Evolutionary conservation across 35 echinoderm and acorn worm species (phyloP).

Genomic region (Apostichopus japonicus): DNA sequence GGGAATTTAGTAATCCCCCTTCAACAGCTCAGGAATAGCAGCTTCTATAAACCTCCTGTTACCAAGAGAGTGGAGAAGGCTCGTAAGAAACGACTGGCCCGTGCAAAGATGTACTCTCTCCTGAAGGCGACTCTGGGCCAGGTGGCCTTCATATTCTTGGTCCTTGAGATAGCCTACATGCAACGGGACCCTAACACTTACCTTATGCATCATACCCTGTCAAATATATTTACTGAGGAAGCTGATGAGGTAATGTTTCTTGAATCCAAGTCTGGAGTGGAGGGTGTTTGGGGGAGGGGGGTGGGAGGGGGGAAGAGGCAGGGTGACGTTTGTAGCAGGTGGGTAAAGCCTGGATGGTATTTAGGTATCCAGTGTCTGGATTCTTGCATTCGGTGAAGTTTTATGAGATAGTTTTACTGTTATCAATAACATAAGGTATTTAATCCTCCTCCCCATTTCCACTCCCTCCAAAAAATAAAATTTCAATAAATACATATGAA

Average conservation of each 20-base stretch:
- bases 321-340: no score
- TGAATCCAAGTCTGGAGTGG: no score
- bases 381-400: no score
- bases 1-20: conserved; percentile 41
- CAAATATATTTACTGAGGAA: conserved; percentile 53
- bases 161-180: conserved; percentile 76
- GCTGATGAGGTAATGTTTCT: conserved; percentile 61
- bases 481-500: no score
- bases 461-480: no score
- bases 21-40: conserved; percentile 18
- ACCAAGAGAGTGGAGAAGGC: conserved; percentile 63
- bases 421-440: no score
- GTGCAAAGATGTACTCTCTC: conserved; percentile 80
- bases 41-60: conserved; percentile 76
- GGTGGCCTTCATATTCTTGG: conserved; percentile 70
- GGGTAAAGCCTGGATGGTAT: no score
- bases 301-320: neutral
- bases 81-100: conserved; percentile 58
- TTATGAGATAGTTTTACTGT: no score
- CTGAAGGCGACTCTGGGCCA: conserved; percentile 80
- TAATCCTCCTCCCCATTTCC: no score
- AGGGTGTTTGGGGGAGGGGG: neutral
- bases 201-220: conserved; percentile 58
- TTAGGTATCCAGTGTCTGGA: no score
- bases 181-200: conserved; percentile 72